phyloP scores from a whole-genome alignment of 2,797 vertebrate species.

The Babyrousa celebensis region DNA sequence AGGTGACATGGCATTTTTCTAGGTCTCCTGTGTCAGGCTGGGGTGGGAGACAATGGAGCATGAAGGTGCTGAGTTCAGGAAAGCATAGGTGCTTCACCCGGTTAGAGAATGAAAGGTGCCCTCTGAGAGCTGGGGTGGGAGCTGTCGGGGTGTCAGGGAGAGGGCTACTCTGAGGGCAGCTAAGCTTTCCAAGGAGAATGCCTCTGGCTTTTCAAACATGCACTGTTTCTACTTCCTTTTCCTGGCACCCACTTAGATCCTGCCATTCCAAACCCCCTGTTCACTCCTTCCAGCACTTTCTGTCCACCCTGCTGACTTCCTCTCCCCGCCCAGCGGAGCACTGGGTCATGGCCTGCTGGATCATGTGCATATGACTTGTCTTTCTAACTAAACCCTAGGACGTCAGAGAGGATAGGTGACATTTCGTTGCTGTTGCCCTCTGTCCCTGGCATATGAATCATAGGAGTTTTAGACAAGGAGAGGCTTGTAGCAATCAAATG shows the following conservation, averaged over 20 bases:
- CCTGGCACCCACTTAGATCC: constrained; percentile 65
- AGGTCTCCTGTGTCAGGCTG: neutral
- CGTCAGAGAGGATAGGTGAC: neutral
- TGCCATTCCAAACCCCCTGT: neutral
- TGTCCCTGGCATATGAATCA: neutral
- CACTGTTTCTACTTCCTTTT: constrained; percentile 61
- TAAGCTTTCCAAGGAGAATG: constrained; percentile 55
- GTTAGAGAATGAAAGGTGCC: neutral
- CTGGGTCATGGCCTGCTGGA: neutral
- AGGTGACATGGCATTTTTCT: neutral
- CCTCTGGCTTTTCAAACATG: constrained; percentile 51
- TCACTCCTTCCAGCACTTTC: constrained; percentile 9
- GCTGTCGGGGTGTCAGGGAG: constrained; percentile 16
- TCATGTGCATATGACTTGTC: neutral
- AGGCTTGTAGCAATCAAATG: neutral
- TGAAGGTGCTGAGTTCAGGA: constrained; percentile 49
- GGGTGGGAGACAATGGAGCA: neutral
- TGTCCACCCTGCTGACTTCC: neutral
- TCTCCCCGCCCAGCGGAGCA: neutral
- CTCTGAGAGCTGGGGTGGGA: constrained; percentile 40
- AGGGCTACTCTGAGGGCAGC: constrained; percentile 7
- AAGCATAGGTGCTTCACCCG: constrained; percentile 35
- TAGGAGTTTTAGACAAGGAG: neutral
- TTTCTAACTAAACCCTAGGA: neutral
- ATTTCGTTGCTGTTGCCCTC: neutral